Percentiles rank a stretch among this genome's conserved stretches.
These are phyloP conservation scores for Burhinus bistriatus DNA, from an alignment of 2,113 vertebrate genomes.

Conservation along the genomic window DNA sequence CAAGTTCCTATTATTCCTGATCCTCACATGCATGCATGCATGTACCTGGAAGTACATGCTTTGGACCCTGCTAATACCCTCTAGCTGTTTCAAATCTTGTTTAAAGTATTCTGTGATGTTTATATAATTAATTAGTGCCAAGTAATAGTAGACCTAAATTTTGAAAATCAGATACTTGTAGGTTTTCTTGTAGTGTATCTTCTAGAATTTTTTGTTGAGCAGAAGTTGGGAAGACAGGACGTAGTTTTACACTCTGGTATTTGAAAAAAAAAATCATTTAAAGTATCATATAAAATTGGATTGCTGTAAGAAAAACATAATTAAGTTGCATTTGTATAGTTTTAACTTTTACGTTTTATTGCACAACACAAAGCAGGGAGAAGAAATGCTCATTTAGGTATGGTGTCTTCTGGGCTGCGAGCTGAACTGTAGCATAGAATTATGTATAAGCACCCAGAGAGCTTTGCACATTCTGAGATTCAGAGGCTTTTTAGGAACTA, in stretches of 20 bases:
- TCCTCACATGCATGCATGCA: not conserved
- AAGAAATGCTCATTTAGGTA: not conserved
- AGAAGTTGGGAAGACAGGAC: not conserved
- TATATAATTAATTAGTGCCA: not conserved
- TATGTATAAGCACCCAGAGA: not conserved
- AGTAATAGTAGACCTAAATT: not conserved
- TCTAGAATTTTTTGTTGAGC: not conserved
- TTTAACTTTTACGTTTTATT: not conserved
- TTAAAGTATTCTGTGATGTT: not conserved
- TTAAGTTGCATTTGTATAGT: not conserved
- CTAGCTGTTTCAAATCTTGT: not conserved
- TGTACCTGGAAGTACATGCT: not conserved
- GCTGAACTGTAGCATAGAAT: not conserved
- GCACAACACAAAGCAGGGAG: not conserved
- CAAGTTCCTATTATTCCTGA: not conserved
- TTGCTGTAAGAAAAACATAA: not conserved
- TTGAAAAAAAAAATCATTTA: not conserved
- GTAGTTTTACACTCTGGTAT: not conserved
- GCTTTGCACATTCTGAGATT: not conserved
- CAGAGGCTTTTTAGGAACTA: not conserved
- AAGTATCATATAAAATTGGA: not conserved
- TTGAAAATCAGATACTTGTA: not conserved
- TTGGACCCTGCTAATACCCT: not conserved
- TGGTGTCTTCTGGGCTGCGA: not conserved
- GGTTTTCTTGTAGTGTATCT: not conserved